These are phyloP conservation scores for Nymphicus hollandicus DNA, from an alignment of 2,113 vertebrate genomes.

Conservation along the genomic window DNA sequence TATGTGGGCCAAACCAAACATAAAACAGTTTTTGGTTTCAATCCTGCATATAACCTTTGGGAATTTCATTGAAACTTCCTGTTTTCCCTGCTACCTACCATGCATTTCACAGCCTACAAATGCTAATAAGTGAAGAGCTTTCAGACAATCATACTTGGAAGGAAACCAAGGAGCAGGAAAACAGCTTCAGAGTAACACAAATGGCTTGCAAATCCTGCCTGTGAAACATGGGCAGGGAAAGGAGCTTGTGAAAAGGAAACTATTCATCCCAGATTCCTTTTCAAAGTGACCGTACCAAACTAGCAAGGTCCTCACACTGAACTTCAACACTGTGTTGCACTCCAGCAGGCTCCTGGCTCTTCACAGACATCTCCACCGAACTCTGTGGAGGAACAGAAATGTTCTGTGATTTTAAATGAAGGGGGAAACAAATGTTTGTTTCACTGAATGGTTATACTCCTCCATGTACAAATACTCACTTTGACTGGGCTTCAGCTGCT, in stretches of 20 bases:
- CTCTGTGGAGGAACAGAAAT: not conserved
- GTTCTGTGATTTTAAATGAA: not conserved
- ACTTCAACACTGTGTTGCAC: not conserved
- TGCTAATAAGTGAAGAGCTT: not conserved
- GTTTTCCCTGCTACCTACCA: not conserved
- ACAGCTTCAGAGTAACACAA: not conserved
- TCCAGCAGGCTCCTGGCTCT: not conserved
- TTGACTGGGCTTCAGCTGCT: not conserved
- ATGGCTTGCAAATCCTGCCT: not conserved
- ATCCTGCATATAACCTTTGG: not conserved
- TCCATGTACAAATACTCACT: not conserved
- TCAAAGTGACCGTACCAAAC: not conserved
- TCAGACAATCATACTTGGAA: not conserved
- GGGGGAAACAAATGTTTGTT: not conserved
- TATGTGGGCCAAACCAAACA: conserved; percentile 4
- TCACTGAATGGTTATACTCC: not conserved
- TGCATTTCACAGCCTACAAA: not conserved
- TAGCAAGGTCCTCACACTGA: fast-evolving
- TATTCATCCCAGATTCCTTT: not conserved
- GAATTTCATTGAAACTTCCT: conserved; percentile 12
- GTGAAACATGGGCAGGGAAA: not conserved
- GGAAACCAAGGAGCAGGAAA: not conserved
- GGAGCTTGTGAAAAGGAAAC: not conserved
- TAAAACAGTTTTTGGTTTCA: not conserved
- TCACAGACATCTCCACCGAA: fast-evolving